These are phyloP conservation scores for Stomorhina lunata DNA, from an alignment of 2,888 invertebrate genomes.

Conservation along the genomic window DNA sequence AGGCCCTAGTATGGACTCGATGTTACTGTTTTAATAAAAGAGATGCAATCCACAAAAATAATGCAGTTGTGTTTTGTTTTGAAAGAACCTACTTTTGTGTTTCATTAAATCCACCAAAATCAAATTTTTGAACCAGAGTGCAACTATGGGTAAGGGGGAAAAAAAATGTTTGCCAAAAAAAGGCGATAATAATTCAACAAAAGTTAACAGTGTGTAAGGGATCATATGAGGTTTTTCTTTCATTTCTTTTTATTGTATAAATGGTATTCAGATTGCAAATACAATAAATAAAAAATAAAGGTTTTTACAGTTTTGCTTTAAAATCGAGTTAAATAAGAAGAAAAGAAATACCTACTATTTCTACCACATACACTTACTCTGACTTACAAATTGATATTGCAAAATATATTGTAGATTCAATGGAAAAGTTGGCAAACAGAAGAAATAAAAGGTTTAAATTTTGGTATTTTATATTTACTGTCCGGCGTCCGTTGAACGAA, in stretches of 20 bases:
- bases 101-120: no score
- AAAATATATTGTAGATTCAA: no score
- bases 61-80: no score
- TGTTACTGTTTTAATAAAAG: no score
- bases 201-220: conserved; percentile 58
- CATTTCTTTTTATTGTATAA: conserved; percentile 28
- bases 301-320: conserved; percentile 36
- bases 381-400: conserved; percentile 61
- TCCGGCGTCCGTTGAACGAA: no score
- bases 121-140: no score
- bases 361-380: conserved; percentile 33
- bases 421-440: no score
- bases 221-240: conserved; percentile 50
- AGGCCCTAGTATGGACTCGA: no score
- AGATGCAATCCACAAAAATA: no score
- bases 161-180: conserved; percentile 10
- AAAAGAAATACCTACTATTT: background rate
- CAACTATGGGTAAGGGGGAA: no score
- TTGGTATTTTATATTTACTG: conserved; percentile 31
- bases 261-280: conserved; percentile 52
- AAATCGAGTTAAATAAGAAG: conserved; percentile 15
- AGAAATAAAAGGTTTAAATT: conserved; percentile 15
- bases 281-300: conserved; percentile 17
- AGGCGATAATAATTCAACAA: conserved; percentile 65
- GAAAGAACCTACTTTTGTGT: no score